These are phyloP conservation scores for Rallus limicola DNA, from an alignment of 2,113 vertebrate species.

Conservation along the genomic window DNA sequence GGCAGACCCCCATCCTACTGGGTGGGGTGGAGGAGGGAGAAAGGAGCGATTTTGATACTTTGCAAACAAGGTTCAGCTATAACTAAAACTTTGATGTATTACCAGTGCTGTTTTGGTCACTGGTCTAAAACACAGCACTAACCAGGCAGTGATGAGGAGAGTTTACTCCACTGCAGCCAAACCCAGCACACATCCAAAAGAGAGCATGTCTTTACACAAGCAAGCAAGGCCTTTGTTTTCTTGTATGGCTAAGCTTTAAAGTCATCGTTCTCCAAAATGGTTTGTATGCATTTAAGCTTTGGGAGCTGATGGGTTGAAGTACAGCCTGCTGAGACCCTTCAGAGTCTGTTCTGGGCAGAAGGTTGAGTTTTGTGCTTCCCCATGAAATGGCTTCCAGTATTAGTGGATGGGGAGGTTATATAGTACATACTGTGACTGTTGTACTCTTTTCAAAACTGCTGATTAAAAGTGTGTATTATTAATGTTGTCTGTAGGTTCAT, in stretches of 20 bases:
- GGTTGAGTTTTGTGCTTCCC: not conserved
- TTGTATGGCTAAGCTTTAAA: not conserved
- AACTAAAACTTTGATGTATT: not conserved
- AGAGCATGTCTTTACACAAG: not conserved
- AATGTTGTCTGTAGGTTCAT: slow-evolving; percentile 88
- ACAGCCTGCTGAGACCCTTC: not conserved
- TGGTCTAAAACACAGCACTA: not conserved
- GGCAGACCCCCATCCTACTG: not conserved
- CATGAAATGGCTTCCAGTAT: not conserved
- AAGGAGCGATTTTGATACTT: not conserved
- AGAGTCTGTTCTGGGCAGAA: not conserved
- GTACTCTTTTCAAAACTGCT: not conserved
- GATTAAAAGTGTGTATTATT: slow-evolving; percentile 75
- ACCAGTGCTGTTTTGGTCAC: not conserved
- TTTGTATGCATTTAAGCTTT: not conserved
- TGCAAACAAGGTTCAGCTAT: not conserved
- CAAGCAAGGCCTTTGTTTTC: not conserved
- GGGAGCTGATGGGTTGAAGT: not conserved
- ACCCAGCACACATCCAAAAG: not conserved
- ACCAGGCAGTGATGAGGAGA: not conserved
- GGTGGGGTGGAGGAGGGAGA: not conserved
- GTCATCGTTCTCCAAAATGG: not conserved
- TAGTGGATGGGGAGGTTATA: not conserved
- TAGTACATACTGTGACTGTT: slow-evolving; percentile 16
- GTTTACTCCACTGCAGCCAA: not conserved